phyloP scores from a whole-genome alignment of 1,140 invertebrate genomes.

The Phenacoccus solenopsis region DNA sequence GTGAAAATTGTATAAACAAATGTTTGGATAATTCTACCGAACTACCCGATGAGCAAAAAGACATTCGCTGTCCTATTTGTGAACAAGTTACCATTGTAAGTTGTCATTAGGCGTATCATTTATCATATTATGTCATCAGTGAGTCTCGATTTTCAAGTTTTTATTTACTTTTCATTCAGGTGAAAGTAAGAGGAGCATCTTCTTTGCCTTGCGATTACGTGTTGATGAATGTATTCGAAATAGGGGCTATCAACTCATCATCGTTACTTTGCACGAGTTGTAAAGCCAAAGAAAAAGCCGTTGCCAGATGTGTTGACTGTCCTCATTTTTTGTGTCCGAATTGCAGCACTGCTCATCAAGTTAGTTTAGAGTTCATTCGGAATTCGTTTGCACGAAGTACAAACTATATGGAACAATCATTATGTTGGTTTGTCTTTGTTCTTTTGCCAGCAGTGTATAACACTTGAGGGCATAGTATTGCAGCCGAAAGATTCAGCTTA shows the following conservation, averaged over 20 bases:
- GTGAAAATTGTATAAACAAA: slow-evolving; percentile 66
- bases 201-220: slow-evolving; percentile 71
- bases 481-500: too few relatives aligned
- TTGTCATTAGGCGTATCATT: too few relatives aligned
- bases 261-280: slow-evolving; percentile 74
- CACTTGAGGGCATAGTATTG: too few relatives aligned
- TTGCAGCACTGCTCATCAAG: slow-evolving; percentile 83
- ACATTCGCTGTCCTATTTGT: slow-evolving; percentile 56
- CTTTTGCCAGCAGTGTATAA: too few relatives aligned
- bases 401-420: too few relatives aligned
- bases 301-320: slow-evolving; percentile 83
- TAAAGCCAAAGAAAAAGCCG: slow-evolving; percentile 76
- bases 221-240: slow-evolving; percentile 69
- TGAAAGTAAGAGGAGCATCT: slow-evolving; percentile 54
- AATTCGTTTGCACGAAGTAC: too few relatives aligned
- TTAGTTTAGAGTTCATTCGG: too few relatives aligned
- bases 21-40: slow-evolving; percentile 42
- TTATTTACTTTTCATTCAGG: slow-evolving; percentile 27
- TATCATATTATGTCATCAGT: background rate
- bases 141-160: slow-evolving; percentile 19
- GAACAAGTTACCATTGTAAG: slow-evolving; percentile 64
- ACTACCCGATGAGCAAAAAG: slow-evolving; percentile 38
- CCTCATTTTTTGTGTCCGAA: slow-evolving; percentile 84
- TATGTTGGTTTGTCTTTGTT: too few relatives aligned
- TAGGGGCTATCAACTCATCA: slow-evolving; percentile 59